Percentiles rank a stretch among this genome's conserved stretches.
These are phyloP conservation scores for Chrysemys picta DNA, from an alignment of 2,113 vertebrate species.

Conservation along the genomic window DNA sequence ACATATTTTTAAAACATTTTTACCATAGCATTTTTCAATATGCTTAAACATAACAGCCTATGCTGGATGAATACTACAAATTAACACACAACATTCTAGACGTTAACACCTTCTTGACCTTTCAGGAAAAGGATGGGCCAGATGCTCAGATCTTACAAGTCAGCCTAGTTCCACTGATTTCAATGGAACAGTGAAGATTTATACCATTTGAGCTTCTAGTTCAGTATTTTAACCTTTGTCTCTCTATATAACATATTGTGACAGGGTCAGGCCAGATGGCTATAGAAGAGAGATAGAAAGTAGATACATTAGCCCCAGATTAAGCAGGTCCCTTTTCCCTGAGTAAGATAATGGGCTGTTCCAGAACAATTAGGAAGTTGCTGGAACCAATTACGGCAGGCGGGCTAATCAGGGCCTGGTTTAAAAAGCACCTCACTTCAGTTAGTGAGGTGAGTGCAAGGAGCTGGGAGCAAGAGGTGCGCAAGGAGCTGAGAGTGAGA, in stretches of 20 bases:
- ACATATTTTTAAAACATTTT: background rate
- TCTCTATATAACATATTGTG: background rate
- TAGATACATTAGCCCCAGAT: no score
- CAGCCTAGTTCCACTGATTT: background rate
- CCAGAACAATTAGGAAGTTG: no score
- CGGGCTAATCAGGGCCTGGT: no score
- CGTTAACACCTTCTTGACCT: background rate
- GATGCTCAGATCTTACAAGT: background rate
- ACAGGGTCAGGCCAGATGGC: no score
- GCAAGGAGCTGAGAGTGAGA: no score
- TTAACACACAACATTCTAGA: background rate
- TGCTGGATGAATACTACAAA: background rate
- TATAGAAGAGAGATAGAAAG: no score
- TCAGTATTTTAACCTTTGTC: background rate
- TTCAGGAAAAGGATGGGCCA: background rate
- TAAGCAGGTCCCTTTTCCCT: no score
- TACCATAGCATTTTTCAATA: background rate
- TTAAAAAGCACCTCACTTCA: no score
- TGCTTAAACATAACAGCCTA: background rate
- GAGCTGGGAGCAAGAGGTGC: no score
- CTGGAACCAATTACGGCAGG: no score
- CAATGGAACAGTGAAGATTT: background rate
- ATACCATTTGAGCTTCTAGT: background rate
- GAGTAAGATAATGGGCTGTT: no score
- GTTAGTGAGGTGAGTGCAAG: no score